Evolutionary conservation across 2,888 invertebrate genomes (phyloP).

Genomic region (Hecatera dysodea): DNA sequence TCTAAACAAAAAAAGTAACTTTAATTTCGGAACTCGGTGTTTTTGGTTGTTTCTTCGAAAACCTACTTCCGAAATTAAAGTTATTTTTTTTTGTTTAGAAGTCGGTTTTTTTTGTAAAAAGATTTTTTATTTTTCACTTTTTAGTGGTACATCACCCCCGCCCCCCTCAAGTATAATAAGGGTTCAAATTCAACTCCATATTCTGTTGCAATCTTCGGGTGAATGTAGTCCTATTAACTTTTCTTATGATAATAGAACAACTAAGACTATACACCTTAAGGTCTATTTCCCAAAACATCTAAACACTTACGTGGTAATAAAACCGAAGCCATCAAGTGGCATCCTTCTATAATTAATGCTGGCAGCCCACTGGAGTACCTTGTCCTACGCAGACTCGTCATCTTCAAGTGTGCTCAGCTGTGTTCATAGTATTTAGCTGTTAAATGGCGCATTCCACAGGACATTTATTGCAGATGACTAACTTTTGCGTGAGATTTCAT

Average conservation of each 20-base stretch:
- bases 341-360: slow-evolving; percentile 24
- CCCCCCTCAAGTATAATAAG: too few species aligned
- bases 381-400: slow-evolving; percentile 37
- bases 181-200: too few species aligned
- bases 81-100: too few species aligned
- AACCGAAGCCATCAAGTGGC: neutral
- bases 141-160: too few species aligned
- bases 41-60: too few species aligned
- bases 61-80: too few species aligned
- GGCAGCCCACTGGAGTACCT: slow-evolving; percentile 36
- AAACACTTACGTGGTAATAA: slow-evolving; percentile 7
- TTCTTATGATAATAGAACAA: neutral
- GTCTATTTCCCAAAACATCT: neutral
- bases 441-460: slow-evolving; percentile 33
- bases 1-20: too few species aligned
- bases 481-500: neutral
- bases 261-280: too few species aligned
- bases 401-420: slow-evolving; percentile 25
- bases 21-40: too few species aligned
- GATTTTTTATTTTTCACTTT: too few species aligned
- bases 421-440: slow-evolving; percentile 14
- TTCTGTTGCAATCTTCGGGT: neutral
- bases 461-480: slow-evolving; percentile 9
- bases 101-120: too few species aligned
- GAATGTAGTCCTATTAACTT: too few species aligned